These are phyloP conservation scores for Brachyptera risi DNA, from an alignment of 2,888 invertebrate species.

Conservation along the genomic window DNA sequence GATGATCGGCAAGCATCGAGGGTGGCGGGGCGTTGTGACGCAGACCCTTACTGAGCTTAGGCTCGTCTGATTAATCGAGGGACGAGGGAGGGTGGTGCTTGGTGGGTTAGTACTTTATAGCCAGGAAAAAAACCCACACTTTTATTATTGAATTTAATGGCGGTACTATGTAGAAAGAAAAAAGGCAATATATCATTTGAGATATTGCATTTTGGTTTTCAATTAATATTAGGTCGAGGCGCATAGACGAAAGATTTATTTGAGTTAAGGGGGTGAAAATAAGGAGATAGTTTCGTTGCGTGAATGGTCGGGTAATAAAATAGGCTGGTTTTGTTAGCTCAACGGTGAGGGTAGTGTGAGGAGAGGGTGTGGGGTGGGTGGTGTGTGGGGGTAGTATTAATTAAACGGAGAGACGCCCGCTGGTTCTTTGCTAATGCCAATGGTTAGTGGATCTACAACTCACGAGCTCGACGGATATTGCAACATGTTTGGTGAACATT, in stretches of 20 bases:
- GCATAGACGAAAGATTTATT: conserved; percentile 14
- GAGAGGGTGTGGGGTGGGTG: no score
- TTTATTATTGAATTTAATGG: conserved; percentile 21
- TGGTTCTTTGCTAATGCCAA: conserved; percentile 2
- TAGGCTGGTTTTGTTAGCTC: conserved; percentile 17
- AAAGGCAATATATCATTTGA: conserved; percentile 16
- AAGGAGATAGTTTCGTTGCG: conserved; percentile 18
- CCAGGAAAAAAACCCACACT: conserved; percentile 18
- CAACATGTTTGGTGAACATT: no score
- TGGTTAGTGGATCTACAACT: conserved; percentile 8
- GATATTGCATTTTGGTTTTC: conserved; percentile 22
- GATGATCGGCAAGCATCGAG: not conserved
- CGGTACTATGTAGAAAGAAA: conserved; percentile 13
- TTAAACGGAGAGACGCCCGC: not conserved
- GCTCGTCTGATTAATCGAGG: conserved; percentile 17
- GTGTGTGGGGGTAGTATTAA: conserved; percentile 14
- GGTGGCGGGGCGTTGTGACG: not conserved
- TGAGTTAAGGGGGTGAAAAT: conserved; percentile 9
- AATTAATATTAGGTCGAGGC: conserved; percentile 16
- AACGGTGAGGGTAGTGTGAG: not conserved
- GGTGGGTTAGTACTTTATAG: conserved; percentile 18
- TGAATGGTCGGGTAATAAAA: conserved; percentile 16
- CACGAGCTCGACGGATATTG: conserved; percentile 15
- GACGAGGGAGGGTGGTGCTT: no score
- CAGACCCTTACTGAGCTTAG: not conserved